Conservation (phyloP, 2,113 vertebrate genomes). For the Hydrolagus affinis region DNA sequence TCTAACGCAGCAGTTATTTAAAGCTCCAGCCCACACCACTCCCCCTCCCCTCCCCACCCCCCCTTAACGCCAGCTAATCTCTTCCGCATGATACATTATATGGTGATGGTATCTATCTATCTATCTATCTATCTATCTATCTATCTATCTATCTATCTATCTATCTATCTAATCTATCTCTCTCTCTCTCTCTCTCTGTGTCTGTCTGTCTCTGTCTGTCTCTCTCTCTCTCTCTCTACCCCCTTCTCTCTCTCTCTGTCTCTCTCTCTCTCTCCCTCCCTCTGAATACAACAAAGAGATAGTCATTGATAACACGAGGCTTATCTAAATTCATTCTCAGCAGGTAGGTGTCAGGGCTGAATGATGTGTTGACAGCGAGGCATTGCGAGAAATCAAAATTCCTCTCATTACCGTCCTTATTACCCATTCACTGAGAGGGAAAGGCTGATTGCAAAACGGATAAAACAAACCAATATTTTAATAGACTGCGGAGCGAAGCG, state of each 20-base stretch:
- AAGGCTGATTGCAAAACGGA: neutral
- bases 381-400: constrained; percentile 36
- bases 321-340: constrained; percentile 42
- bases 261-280: no score
- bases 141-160: no score
- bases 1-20: no score
- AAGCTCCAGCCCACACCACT: no score
- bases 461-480: neutral
- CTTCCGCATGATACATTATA: no score
- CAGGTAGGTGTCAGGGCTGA: constrained; percentile 35
- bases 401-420: neutral
- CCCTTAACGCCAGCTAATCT: no score
- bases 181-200: neutral
- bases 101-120: neutral
- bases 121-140: neutral
- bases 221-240: no score
- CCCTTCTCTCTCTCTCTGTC: no score
- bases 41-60: no score
- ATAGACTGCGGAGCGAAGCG: neutral
- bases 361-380: constrained; percentile 42
- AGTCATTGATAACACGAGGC: constrained; percentile 22
- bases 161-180: no score
- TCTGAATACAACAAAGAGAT: neutral
- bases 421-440: neutral
- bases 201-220: no score